phyloP scores from a whole-genome alignment of 2,113 vertebrate genomes.

The Menidia beryllina region DNA sequence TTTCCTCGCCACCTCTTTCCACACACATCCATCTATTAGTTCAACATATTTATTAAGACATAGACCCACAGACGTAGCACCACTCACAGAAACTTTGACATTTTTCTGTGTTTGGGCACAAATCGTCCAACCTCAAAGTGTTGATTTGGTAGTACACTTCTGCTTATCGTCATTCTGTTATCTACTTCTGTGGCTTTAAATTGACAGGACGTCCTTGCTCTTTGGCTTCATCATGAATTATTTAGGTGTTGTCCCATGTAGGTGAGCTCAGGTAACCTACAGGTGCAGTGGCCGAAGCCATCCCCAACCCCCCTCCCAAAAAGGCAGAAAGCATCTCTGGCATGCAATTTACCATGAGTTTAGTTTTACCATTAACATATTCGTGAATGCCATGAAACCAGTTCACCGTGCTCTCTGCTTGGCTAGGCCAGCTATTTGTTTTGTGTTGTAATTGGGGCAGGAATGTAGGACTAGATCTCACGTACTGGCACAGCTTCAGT shows the following conservation, averaged over 20 bases:
- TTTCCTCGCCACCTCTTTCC: conserved; percentile 14
- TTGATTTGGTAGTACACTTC: not conserved
- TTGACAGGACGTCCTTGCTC: not conserved
- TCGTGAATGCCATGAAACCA: conserved; percentile 62
- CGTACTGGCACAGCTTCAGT: conserved; percentile 36
- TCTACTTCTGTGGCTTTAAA: not conserved
- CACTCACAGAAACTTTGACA: conserved; percentile 5
- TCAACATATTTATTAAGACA: conserved; percentile 42
- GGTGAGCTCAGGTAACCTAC: conserved; percentile 30
- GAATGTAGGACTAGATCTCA: conserved; percentile 68
- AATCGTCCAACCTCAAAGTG: not conserved
- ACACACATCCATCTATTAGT: conserved; percentile 62
- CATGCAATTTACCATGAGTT: conserved; percentile 46
- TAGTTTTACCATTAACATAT: conserved; percentile 77
- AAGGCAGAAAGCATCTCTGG: conserved; percentile 39
- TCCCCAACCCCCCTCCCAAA: not conserved
- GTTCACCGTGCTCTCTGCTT: conserved; percentile 51
- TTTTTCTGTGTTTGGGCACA: not conserved
- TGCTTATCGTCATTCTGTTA: not conserved
- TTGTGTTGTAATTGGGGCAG: conserved; percentile 74
- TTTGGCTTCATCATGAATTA: conserved; percentile 39
- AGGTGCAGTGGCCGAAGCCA: conserved; percentile 4
- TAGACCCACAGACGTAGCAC: conserved; percentile 14
- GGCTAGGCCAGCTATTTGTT: conserved; percentile 64
- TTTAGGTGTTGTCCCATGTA: conserved; percentile 51